Evolutionary conservation across 2,113 vertebrate genomes (phyloP).

Genomic region (Octodon degus): DNA sequence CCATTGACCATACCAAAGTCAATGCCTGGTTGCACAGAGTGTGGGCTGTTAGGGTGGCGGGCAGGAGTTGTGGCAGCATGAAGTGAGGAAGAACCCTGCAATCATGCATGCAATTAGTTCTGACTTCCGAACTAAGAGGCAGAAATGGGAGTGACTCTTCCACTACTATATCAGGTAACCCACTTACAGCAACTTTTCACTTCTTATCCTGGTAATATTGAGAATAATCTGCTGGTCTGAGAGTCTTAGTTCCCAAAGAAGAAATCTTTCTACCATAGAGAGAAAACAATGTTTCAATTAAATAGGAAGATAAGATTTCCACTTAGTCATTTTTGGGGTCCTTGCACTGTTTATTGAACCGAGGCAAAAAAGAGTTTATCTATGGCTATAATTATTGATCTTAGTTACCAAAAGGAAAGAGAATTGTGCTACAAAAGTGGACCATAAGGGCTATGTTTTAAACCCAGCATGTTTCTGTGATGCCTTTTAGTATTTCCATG

Average conservation of each 20-base stretch:
- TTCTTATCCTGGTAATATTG: not conserved
- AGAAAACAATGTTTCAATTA: not conserved
- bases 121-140: not conserved
- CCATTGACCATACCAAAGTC: too few species aligned
- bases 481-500: not conserved
- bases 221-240: not conserved
- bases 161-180: not conserved
- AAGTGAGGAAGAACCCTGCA: too few species aligned
- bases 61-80: not conserved
- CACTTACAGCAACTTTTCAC: not conserved
- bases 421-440: not conserved
- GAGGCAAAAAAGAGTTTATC: not conserved
- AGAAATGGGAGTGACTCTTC: not conserved
- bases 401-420: not conserved
- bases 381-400: not conserved
- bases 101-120: not conserved
- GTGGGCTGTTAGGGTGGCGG: not conserved
- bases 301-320: not conserved
- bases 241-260: not conserved
- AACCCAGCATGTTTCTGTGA: not conserved
- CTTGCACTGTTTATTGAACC: not conserved
- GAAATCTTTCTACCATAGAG: not conserved
- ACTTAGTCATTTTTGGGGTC: not conserved
- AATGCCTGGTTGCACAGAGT: not conserved
- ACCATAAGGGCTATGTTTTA: not conserved